phyloP scores from a whole-genome alignment of 2,797 vertebrate species.

The Tenualosa ilisha region DNA sequence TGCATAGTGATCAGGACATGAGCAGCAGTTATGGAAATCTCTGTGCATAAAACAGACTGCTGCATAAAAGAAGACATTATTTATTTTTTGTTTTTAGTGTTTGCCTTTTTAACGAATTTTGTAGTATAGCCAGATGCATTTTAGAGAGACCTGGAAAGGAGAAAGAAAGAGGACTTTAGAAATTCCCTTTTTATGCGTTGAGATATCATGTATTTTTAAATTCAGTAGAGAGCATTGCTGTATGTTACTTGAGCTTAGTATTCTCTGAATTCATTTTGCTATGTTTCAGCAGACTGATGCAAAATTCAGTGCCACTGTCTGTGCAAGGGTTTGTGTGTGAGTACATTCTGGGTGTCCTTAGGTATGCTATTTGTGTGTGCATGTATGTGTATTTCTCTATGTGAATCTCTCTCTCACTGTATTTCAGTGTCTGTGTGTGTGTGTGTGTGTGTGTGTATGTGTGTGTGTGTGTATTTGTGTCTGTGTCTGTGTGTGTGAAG shows the following conservation, averaged over 20 bases:
- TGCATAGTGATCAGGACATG: background rate
- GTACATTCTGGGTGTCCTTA: background rate
- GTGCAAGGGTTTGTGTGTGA: conserved; percentile 10
- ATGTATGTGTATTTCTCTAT: background rate
- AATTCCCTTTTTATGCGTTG: background rate
- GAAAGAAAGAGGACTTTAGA: background rate
- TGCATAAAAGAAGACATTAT: conserved; percentile 17
- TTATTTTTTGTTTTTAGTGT: background rate
- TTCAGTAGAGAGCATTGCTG: background rate
- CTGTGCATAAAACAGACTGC: background rate
- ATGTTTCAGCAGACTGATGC: background rate
- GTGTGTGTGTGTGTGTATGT: background rate
- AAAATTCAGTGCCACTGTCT: background rate
- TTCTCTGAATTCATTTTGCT: background rate
- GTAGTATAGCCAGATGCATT: background rate
- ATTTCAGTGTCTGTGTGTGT: background rate
- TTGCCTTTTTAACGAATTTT: background rate
- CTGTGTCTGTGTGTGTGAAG: background rate
- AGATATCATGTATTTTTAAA: conserved; percentile 21
- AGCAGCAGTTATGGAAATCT: conserved; percentile 18
- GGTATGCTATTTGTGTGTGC: conserved; percentile 2
- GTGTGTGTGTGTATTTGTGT: background rate
- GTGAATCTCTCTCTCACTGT: background rate
- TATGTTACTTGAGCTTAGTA: background rate
- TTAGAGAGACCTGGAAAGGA: background rate